Evolutionary conservation across 64 coral and sea anemone genomes (phyloP).

Genomic region (Exaiptasia diaphana): DNA sequence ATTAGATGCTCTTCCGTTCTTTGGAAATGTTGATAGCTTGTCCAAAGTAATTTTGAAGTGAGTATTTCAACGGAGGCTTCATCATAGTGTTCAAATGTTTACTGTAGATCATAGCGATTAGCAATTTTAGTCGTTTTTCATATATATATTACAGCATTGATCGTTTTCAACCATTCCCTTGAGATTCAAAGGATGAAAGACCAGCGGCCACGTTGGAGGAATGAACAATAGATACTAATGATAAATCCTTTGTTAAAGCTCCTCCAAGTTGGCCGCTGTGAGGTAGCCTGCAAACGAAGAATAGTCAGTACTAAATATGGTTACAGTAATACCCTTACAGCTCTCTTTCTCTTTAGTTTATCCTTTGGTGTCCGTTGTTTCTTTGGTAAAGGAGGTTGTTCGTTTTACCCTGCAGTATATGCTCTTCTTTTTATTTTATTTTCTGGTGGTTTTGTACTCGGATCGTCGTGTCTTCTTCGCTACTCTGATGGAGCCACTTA

Average conservation of each 20-base stretch:
- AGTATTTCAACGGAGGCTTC: neutral
- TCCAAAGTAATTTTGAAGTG: neutral
- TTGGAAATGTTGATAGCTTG: conserved; percentile 5
- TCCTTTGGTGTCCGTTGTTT: neutral
- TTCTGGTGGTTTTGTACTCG: neutral
- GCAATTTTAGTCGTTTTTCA: no score
- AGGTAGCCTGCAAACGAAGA: no score
- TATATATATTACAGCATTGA: no score
- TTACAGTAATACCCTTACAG: no score
- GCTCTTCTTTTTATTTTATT: conserved; percentile 6
- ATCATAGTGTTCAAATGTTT: no score
- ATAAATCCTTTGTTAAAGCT: neutral
- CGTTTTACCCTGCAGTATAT: neutral
- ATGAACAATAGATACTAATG: no score
- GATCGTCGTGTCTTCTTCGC: neutral
- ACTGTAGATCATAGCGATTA: no score
- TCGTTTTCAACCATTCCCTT: no score
- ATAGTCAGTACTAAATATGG: no score
- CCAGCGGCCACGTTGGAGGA: no score
- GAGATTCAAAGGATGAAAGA: no score
- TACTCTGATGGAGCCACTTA: conserved; percentile 57
- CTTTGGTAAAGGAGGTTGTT: neutral
- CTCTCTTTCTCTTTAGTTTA: neutral
- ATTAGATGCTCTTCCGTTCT: neutral
- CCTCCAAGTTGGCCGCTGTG: no score